Base-by-base conservation (phyloP, 2,797 vertebrate species). In the Myotis daubentonii region DNA sequence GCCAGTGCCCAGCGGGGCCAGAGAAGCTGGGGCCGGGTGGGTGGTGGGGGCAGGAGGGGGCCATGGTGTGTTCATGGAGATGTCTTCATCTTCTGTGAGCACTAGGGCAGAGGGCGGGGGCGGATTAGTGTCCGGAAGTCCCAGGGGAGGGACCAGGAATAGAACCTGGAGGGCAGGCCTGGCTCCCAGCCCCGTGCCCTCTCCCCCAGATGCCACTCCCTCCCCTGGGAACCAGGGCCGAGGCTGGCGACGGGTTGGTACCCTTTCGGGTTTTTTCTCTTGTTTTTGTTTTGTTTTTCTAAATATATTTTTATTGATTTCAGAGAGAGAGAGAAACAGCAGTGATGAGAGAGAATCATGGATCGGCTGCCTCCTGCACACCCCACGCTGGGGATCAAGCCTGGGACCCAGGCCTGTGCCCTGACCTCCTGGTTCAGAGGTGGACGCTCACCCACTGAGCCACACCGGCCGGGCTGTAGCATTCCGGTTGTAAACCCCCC, bases 91-190 rank as follows among this genome's bases (percentile, higher is more conserved):
- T 22, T 80, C n/a, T 4, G 23, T 17, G 78, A 87, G 88, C 72
- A 49, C 28, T 12, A 12, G 81, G 80, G 66, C 41, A 71, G 72
- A 36, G 66, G 47, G 33, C 38, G 33, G 68, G 38, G 78, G 53
- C 3, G 1, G 72, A 10, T 70, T 5, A 91, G 91, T 79, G 93
- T 81, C 68, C 91, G 87, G 22, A 78, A 65, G 83, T 49, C 93
- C 55, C 87, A 87, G 49, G 83, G 92, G 55, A 96, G 83, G 75
- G 62, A 17, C 78, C 84, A 92, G 80, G 91, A 96, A 93, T 97
- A 93, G 96, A 89, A 91, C 89, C 71, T 74, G 41, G 89, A 79
- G 87, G 62, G 89, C 55, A 93, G 55, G 89, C 55, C 79, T 94
- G 95, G 89, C 89, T 66, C 15, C 25, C 30, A 38, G 89, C 91